A percentile compares a stretch with the other conserved stretches of the same genome.
phyloP scores from a whole-genome alignment of 2,113 vertebrate genomes.

The Agelaius tricolor region DNA sequence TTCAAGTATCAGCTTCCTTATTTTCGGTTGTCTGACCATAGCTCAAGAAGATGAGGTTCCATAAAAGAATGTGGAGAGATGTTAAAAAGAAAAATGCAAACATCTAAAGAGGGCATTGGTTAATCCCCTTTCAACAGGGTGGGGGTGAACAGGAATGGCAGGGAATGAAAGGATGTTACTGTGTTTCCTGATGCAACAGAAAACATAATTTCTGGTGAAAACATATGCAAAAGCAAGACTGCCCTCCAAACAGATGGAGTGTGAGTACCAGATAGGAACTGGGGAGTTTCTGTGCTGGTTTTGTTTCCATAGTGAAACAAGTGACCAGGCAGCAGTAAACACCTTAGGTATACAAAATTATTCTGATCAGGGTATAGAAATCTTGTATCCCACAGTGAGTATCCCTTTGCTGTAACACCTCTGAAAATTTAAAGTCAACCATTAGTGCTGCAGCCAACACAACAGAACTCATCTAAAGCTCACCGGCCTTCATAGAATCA shows the following conservation, averaged over 20 bases:
- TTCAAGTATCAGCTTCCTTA: not conserved
- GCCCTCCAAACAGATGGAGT: not conserved
- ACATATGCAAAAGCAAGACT: not conserved
- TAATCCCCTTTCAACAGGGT: not conserved
- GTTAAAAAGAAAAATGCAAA: not conserved
- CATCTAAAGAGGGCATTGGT: fast-evolving
- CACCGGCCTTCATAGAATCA: not conserved
- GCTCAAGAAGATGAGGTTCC: not conserved
- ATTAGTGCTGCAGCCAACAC: not conserved
- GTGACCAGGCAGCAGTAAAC: not conserved
- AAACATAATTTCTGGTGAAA: not conserved
- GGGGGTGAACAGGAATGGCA: not conserved
- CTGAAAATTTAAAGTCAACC: not conserved
- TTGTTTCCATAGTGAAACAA: not conserved
- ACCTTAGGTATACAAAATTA: not conserved
- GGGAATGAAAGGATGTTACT: not conserved
- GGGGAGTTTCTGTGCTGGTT: not conserved
- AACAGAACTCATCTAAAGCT: not conserved
- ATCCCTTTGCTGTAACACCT: not conserved
- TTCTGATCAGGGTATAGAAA: not conserved
- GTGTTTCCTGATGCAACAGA: not conserved
- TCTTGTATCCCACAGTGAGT: not conserved
- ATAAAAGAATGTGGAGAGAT: not conserved
- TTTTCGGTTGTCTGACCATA: not conserved
- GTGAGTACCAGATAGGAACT: not conserved